Evolutionary conservation across 2,113 vertebrate genomes (phyloP), one percentile per base, ranked within the genome.

Genomic region (Aepyceros melampus): DNA sequence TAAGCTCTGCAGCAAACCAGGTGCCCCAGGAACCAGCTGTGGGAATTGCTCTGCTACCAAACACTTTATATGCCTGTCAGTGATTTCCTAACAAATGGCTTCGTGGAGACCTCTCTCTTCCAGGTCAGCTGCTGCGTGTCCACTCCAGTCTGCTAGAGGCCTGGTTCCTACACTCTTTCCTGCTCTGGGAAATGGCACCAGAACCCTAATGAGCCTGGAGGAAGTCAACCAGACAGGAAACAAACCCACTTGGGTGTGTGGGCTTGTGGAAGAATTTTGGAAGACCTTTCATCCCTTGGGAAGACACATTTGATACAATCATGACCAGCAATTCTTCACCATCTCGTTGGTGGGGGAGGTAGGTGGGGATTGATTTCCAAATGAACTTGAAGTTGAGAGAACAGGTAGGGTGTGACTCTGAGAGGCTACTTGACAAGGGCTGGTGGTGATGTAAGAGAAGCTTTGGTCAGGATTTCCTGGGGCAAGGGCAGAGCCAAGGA

Each of bases 171-270:
- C 13, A 45, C 89, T 97, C 92, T 97, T 98, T 98, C 95, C 98
- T 98, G 94, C 98, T 89, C 83, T 95, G 93, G 87, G 95, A 40
- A 12, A 91, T 87, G 97, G 98, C 93, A 98, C 88, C 11, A 84
- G 64, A 91, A 58, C n/a, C 3, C 2, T 97, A 96, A 97, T 81
- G 93, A 95, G 81, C 43, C 87, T 12, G 7, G 60, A 98, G 97
- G 98, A 98, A 98, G 96, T 92, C 93, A 92, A 47, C 62, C 74
- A 98, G 98, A 98, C 86, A 97, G 97, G 96, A 98, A 95, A n/a
- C 45, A 94, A 95, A 89, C 49, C 60, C 25, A 33, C 43, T 76
- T 51, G 64, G 58, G 62, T 84, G 17, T 86, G 67, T 95, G 60
- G 78, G 91, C 0, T 1, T 45, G 55, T 81, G 78, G 96, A 78